A percentile compares a stretch with the other conserved stretches of the same genome.
phyloP scores from a whole-genome alignment of 2,888 invertebrate species.

The Ichneumoninae sp. region DNA sequence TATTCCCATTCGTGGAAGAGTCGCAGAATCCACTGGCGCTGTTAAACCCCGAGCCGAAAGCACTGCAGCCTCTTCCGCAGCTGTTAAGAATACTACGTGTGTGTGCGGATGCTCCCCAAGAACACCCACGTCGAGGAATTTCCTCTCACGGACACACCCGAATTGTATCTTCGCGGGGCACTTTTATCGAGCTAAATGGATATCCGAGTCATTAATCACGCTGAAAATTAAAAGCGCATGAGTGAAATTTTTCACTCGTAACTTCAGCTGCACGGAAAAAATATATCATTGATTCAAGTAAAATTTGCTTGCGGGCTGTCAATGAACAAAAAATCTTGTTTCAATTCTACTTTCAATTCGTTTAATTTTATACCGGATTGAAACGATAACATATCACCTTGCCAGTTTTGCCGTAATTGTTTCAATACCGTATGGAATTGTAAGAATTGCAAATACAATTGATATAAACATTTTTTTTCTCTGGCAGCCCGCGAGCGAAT shows the following conservation, averaged over 20 bases:
- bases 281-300: no score
- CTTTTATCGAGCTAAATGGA: not conserved
- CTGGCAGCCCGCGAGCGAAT: no score
- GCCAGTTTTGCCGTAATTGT: no score
- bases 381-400: no score
- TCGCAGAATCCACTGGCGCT: conserved; percentile 43
- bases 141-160: conserved; percentile 21
- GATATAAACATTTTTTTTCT: no score
- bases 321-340: no score
- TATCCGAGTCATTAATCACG: conserved; percentile 3
- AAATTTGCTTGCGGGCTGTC: no score
- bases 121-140: conserved; percentile 33
- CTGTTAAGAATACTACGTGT: conserved; percentile 28
- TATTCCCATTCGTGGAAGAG: conserved; percentile 57
- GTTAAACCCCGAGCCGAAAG: conserved; percentile 50
- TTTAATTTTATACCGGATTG: no score
- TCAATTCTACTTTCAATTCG: no score
- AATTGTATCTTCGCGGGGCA: conserved; percentile 3
- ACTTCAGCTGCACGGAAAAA: not conserved
- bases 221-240: not conserved
- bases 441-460: no score
- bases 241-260: not conserved
- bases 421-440: no score
- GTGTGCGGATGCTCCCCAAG: not conserved
- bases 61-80: conserved; percentile 49